Evolutionary conservation across 2,113 vertebrate genomes (phyloP).

Genomic region (Sinocyclocheilus grahami): DNA sequence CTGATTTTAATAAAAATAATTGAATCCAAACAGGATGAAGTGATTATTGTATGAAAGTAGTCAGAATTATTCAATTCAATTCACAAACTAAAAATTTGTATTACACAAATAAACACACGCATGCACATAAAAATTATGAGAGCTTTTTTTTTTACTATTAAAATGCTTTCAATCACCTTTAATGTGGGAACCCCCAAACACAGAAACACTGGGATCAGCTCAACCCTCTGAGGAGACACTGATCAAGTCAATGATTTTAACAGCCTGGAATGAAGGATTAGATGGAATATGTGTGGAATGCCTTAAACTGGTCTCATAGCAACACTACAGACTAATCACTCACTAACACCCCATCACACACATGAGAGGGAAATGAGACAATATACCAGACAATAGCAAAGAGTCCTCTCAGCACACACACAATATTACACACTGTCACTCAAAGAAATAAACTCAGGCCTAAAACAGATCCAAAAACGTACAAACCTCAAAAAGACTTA

Average conservation of each 20-base stretch:
- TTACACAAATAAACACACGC: not conserved
- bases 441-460: not conserved
- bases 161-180: not conserved
- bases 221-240: constrained; percentile 51
- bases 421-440: not conserved
- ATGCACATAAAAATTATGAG: not conserved
- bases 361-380: constrained; percentile 60
- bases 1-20: too few relatives aligned
- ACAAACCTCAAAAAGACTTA: not conserved
- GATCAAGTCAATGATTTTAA: constrained; percentile 74
- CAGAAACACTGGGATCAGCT: not conserved
- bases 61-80: too few relatives aligned
- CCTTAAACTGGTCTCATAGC: constrained; percentile 67
- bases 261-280: constrained; percentile 66
- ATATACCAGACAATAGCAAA: constrained; percentile 63
- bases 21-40: too few relatives aligned
- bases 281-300: constrained; percentile 70
- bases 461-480: not conserved
- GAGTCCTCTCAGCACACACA: constrained; percentile 41
- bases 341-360: constrained; percentile 61
- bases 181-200: not conserved
- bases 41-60: too few relatives aligned
- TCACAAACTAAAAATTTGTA: too few relatives aligned
- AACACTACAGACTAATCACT: constrained; percentile 65
- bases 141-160: too few relatives aligned